Percentiles rank a stretch among this genome's conserved stretches.
These are phyloP conservation scores for Dendrocincla fuliginosa DNA, from an alignment of 2,797 vertebrate species.

Conservation along the genomic window DNA sequence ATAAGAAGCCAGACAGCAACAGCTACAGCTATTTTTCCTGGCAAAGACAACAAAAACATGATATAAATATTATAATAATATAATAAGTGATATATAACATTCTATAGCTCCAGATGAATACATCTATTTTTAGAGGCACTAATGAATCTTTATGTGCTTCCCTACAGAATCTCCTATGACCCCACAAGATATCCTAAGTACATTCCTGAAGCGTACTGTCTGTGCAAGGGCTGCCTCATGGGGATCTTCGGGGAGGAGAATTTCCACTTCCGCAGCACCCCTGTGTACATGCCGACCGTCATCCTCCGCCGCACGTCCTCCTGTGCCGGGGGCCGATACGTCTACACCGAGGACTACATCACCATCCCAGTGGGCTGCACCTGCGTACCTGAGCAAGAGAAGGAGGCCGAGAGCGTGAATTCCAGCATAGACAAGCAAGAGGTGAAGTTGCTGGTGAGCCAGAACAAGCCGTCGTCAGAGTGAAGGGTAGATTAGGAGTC, in stretches of 20 bases:
- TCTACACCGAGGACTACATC: constrained; percentile 88
- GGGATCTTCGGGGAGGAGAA: constrained; percentile 83
- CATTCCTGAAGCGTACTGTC: constrained; percentile 93
- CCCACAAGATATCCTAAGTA: constrained; percentile 86
- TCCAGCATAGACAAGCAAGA: constrained; percentile 76
- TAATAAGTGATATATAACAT: neutral
- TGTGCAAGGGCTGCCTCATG: constrained; percentile 90
- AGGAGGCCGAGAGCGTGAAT: constrained; percentile 57
- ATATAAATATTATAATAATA: neutral
- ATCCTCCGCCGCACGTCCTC: constrained; percentile 84
- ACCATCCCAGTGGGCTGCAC: constrained; percentile 92
- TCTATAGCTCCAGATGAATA: neutral
- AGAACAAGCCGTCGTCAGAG: constrained; percentile 69
- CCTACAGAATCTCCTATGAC: constrained; percentile 86
- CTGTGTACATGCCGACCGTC: constrained; percentile 87
- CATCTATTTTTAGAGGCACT: neutral
- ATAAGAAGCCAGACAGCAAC: neutral
- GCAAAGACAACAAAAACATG: neutral
- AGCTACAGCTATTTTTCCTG: neutral
- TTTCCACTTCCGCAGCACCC: constrained; percentile 84
- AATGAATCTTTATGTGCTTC: neutral
- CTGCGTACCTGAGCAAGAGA: constrained; percentile 82
- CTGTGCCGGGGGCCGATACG: constrained; percentile 83
- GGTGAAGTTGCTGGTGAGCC: constrained; percentile 67
- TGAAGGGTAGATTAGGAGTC: neutral